Evolutionary conservation across 2,888 invertebrate genomes (phyloP), one percentile per base, ranked within the genome.

Genomic region (Crepidodera aurea): DNA sequence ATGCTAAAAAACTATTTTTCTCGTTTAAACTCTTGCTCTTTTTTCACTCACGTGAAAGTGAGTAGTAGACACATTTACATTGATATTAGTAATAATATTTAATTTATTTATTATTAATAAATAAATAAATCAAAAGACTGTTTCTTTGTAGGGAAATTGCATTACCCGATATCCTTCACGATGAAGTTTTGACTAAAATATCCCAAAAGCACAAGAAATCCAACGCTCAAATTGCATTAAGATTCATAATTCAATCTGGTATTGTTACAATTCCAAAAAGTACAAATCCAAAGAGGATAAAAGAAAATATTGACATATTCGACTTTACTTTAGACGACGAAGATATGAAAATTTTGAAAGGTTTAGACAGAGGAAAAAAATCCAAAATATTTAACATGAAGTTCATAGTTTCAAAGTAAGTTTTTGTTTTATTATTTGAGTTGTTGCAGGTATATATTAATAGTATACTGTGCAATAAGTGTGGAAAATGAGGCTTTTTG

Each of bases 241-340:
- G 90, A 46, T 88, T 88, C 80, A 82, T 87, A 13, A 71, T 91
- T 10, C 90, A 93, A 77, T 84, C 85, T 19, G 88, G 87, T 8
- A 79, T 93, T 25, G 85, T 84, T 5, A 87, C 88, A 37, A 92
- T 94, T 72, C 93, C 94, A 2, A 94, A 94, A 78, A 93, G 93
- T 78, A 88, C 88, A 3, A 89, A 88, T 77, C 81, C 87, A 0
- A 73, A 80, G 1, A 85, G 93, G 65, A 86, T 94, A 22, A 83
- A 84, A 74, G 86, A 91, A 81, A 94, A 94, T 75, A 84, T 92
- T 50, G 81, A 88, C 57, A 77, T 92, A 44, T 91, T 90, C 78
- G 87, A 89, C 78, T 92, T 92, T 77, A 79, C 85, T 67, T 78
- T 93, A 19, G 83, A 80, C 51, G 74, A 81, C 0, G 81, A 82